Conservation (phyloP, 2,113 vertebrate genomes). For the Mus pahari region DNA sequence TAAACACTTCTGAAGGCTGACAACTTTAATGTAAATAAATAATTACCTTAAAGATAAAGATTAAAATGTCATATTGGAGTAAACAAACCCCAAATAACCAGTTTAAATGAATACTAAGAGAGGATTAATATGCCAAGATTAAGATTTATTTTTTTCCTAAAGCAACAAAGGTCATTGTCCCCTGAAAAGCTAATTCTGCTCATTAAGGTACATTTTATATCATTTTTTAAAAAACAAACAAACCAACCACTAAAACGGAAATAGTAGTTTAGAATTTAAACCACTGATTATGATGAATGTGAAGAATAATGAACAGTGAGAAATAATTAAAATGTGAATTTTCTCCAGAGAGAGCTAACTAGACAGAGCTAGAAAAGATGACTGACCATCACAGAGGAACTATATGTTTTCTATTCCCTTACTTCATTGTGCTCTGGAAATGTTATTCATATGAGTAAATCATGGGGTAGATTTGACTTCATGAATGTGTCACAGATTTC, state of each 20-base stretch:
- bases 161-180: neutral
- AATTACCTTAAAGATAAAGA: neutral
- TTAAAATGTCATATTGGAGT: neutral
- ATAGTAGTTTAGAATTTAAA: neutral
- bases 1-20: neutral
- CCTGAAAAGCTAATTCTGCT: neutral
- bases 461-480: neutral
- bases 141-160: neutral
- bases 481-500: neutral
- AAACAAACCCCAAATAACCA: neutral
- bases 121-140: neutral
- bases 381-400: neutral
- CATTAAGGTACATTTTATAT: neutral
- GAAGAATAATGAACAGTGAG: neutral
- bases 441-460: neutral
- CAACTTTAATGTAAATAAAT: neutral
- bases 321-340: too few relatives aligned
- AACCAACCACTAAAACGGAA: neutral
- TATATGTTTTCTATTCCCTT: neutral
- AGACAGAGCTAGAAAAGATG: too few relatives aligned
- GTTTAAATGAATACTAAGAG: neutral
- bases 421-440: neutral
- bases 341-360: neutral
- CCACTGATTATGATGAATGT: neutral
- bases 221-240: neutral